Percentiles rank a stretch among this genome's conserved stretches.
Evolutionary conservation across 2,113 vertebrate genomes (phyloP).

Genomic region (Oxyruncus cristatus): DNA sequence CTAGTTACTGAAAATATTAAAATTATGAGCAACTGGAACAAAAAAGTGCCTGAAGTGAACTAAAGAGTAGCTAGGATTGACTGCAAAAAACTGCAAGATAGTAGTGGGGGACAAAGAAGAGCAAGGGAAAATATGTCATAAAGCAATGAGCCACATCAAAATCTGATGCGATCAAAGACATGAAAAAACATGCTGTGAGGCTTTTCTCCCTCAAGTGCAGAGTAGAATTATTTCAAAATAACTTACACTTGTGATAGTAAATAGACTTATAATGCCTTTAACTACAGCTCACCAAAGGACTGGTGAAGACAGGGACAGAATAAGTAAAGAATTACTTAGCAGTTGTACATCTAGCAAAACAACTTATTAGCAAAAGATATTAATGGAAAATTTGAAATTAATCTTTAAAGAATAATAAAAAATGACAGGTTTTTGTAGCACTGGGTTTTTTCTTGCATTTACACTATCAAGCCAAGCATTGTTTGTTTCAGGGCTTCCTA

Average conservation of each 20-base stretch:
- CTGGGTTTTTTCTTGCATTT: neutral
- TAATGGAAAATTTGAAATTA: neutral
- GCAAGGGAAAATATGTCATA: neutral
- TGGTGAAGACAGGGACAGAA: neutral
- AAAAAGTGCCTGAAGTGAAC: neutral
- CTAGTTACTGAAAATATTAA: neutral
- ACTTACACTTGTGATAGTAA: neutral
- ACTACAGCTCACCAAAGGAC: neutral
- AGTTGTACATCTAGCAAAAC: neutral
- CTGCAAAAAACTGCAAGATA: neutral
- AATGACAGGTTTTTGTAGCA: neutral
- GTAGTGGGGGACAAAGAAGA: neutral
- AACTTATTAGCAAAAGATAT: neutral
- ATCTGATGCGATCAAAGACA: conserved; percentile 14
- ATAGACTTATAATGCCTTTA: neutral
- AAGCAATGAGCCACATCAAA: conserved; percentile 4
- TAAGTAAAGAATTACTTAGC: neutral
- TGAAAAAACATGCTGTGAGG: conserved; percentile 7
- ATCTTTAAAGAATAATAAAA: neutral
- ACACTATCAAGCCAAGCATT: neutral
- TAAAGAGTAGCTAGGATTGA: neutral
- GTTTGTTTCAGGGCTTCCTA: neutral
- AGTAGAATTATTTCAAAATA: neutral
- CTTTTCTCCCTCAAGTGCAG: neutral
- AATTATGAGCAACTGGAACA: neutral